These are phyloP conservation scores for Luffia ferchaultella DNA, from an alignment of 2,888 invertebrate genomes.

Conservation along the genomic window DNA sequence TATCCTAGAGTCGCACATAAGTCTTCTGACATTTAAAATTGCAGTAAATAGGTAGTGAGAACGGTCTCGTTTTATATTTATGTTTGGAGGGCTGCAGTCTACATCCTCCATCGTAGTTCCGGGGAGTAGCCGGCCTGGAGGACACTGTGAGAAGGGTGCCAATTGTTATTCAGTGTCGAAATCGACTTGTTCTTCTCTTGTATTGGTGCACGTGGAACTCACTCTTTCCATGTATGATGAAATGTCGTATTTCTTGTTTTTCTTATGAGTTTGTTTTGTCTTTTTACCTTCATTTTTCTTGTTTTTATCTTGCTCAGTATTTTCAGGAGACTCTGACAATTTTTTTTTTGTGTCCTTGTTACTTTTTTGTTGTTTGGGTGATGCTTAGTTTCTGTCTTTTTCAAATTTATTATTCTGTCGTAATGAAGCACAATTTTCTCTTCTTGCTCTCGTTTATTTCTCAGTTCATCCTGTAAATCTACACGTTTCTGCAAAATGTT, in stretches of 20 bases:
- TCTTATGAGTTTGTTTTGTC: background rate
- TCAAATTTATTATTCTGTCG: conserved; percentile 4
- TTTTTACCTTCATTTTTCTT: background rate
- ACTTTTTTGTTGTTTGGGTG: too few relatives aligned
- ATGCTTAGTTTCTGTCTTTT: background rate
- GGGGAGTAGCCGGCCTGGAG: conserved; percentile 7
- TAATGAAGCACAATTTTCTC: conserved; percentile 3
- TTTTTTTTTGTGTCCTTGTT: background rate
- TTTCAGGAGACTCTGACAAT: background rate
- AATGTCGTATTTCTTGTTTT: background rate
- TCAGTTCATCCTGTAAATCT: conserved; percentile 2
- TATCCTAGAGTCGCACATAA: conserved; percentile 5
- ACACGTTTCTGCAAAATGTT: background rate
- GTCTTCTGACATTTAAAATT: conserved; percentile 6
- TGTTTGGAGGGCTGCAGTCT: conserved; percentile 7
- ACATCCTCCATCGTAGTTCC: conserved; percentile 8
- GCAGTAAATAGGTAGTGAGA: background rate
- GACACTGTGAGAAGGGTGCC: conserved; percentile 5
- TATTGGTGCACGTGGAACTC: conserved; percentile 1
- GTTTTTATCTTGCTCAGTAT: background rate
- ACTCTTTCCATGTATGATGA: background rate
- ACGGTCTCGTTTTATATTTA: conserved; percentile 1
- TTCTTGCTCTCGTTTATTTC: conserved; percentile 2
- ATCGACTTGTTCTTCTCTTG: background rate
- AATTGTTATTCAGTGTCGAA: conserved; percentile 4